Base-by-base conservation (phyloP, 1,140 invertebrate genomes). In the Micrasema minimum region DNA sequence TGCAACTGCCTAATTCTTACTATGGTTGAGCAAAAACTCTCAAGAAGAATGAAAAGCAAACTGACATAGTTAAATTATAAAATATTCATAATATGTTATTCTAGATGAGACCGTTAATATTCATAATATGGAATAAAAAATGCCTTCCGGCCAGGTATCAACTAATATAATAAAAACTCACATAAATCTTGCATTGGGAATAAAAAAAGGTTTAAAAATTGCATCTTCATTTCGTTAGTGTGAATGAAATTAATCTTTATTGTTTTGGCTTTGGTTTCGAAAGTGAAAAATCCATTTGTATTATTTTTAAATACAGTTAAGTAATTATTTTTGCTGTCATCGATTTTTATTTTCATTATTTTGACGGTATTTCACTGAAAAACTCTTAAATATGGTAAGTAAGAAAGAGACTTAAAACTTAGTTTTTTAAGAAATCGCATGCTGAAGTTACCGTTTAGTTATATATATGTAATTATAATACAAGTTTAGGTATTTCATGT, bases 21-120 rank as follows among this genome's bases (percentile, higher is more conserved):
- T 59, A 59, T 14, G 37, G 22, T 16, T 31, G 51, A n/a, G n/a
- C 51, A 20, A 59, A 59, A 59, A 59, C 12, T 41, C 55, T 59
- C 0, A 20, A 66, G 45, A 38, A 37, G 10, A 48, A 65, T 50
- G 48, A 65, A 65, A 65, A 65, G 48, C 51, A 45, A 51, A 37
- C 62, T 66, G 55, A 64, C 61, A 35, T 2, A 31, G 16, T 50
- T 20, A 51, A 66, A 66, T 50, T 66, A 50, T 66, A 66, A 66
- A 66, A 66, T 66, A 50, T 66, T 26, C 62, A 66, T 66, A 51
- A 37, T 26, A 50, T 14, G 37, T 18, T 51, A 50, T 66, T 51
- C 35, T 18, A 35, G 62, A 66, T 66, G 62, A 48, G 48, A 66
- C 62, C 62, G 62, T 66, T 66, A 66, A 66, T 50, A 66, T 50